Base-by-base conservation (phyloP, 2,113 vertebrate genomes). In the Atractosteus spatula region DNA sequence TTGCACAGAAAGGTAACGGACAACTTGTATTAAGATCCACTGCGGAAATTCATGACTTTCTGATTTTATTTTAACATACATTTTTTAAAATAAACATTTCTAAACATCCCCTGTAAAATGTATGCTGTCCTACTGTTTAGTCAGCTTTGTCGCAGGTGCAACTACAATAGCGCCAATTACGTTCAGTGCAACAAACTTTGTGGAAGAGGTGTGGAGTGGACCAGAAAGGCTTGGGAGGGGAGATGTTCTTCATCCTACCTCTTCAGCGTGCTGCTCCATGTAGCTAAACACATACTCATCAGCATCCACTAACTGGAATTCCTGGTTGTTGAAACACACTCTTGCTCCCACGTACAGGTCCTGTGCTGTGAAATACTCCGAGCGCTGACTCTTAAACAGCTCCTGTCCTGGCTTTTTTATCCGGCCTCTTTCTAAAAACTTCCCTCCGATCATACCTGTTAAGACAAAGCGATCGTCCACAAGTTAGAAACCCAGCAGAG, bases 391-490 rank as follows among this genome's bases (percentile, higher is more conserved):
- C 86, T 94, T 96, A 79, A 93, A 96, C 70, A 94, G 68, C 74
- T 95, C 86, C 81, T 97, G 96, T 62, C 92, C 93, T 55, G 93
- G 95, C 78, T 91, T 97, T 87, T 91, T 97, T 61, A 99, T 84
- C 51, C 85, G 88, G 56, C 76, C 12, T 78, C 95, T 94, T 87
- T 92, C 88, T 82, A 98, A 85, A 85, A 95, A 97, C 83, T 89
- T 93, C 3, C 95, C 95, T 57, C 93, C 93, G 3, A 82, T 5
- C 78, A 95, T 62, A 42, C 97, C 97, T 98, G 66, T 0, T 29
- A 51, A 71, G 47, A 51, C 47, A 51, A 10, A 51, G 47, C 47
- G 10, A 51, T 29, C 29, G 2, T 29, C 29, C 29, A 1, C 29
- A 29, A 29, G 29, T 29, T 0, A 29, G 29, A 29, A 29, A 29